Evolutionary conservation across 2,888 invertebrate species (phyloP).

Genomic region (Dendrolimus pini): DNA sequence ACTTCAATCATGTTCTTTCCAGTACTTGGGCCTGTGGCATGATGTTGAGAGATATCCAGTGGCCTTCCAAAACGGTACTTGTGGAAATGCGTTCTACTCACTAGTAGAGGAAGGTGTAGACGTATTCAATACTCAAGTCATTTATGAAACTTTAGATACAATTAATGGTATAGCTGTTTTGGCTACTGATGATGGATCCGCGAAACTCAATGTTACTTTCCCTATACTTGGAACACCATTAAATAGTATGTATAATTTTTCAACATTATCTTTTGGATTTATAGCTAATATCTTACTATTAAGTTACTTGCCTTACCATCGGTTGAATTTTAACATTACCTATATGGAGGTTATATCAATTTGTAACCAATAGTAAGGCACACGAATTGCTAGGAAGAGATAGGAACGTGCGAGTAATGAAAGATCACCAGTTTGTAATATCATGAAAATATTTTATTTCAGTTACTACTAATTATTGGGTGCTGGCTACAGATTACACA

Average conservation of each 20-base stretch:
- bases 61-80: constrained; percentile 39
- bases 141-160: constrained; percentile 59
- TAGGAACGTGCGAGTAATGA: too few relatives aligned
- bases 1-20: constrained; percentile 11
- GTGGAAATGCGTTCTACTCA: constrained; percentile 44
- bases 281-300: background rate
- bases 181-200: constrained; percentile 44
- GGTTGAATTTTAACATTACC: too few relatives aligned
- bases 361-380: too few relatives aligned
- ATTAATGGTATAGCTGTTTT: constrained; percentile 67
- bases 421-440: too few relatives aligned
- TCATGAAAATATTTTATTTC: constrained; percentile 15
- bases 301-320: too few relatives aligned
- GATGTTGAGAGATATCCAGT: constrained; percentile 49
- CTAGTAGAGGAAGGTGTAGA: constrained; percentile 30
- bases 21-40: constrained; percentile 54
- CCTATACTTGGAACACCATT: constrained; percentile 51
- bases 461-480: constrained; percentile 71
- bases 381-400: too few relatives aligned
- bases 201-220: constrained; percentile 75
- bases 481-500: constrained; percentile 80
- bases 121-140: constrained; percentile 47
- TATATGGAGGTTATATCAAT: too few relatives aligned
- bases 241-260: constrained; percentile 47
- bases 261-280: constrained; percentile 20